phyloP scores from a whole-genome alignment of 2,797 vertebrate species.

The Pseudomugil gertrudae region DNA sequence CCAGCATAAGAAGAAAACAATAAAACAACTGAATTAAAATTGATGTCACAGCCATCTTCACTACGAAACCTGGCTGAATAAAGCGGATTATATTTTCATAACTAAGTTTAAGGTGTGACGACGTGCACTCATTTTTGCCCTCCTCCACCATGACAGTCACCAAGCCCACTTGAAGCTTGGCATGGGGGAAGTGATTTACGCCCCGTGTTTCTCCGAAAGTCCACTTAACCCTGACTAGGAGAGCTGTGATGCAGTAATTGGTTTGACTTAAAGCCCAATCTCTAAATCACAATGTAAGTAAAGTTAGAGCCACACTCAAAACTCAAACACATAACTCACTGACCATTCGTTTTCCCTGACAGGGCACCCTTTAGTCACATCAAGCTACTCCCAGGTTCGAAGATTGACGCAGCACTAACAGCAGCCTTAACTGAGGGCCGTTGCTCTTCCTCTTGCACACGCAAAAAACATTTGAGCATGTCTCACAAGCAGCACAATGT shows the following conservation, averaged over 20 bases:
- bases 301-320: slow-evolving; percentile 5
- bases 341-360: slow-evolving; percentile 31
- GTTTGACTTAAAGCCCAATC: slow-evolving; percentile 61
- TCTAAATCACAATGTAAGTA: slow-evolving; percentile 55
- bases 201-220: slow-evolving; percentile 51
- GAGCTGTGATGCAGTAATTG: slow-evolving; percentile 64
- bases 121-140: slow-evolving; percentile 22
- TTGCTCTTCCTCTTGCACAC: slow-evolving; percentile 2
- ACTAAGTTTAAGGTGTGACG: slow-evolving; percentile 32
- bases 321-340: slow-evolving; percentile 1
- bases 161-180: slow-evolving; percentile 41
- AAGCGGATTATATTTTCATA: slow-evolving; percentile 38
- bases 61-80: slow-evolving; percentile 27
- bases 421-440: slow-evolving; percentile 1
- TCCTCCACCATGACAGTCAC: slow-evolving; percentile 20
- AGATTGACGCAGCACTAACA: slow-evolving; percentile 37
- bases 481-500: slow-evolving; percentile 22
- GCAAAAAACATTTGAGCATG: slow-evolving; percentile 12
- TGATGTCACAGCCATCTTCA: background rate
- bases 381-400: slow-evolving; percentile 33
- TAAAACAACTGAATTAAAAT: slow-evolving; percentile 20
- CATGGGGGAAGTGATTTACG: slow-evolving; percentile 50
- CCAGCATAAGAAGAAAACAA: background rate
- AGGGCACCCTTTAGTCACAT: slow-evolving; percentile 32
- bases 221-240: slow-evolving; percentile 65